Evolutionary conservation across 2,888 invertebrate species (phyloP).

Genomic region (Erebia ligea): DNA sequence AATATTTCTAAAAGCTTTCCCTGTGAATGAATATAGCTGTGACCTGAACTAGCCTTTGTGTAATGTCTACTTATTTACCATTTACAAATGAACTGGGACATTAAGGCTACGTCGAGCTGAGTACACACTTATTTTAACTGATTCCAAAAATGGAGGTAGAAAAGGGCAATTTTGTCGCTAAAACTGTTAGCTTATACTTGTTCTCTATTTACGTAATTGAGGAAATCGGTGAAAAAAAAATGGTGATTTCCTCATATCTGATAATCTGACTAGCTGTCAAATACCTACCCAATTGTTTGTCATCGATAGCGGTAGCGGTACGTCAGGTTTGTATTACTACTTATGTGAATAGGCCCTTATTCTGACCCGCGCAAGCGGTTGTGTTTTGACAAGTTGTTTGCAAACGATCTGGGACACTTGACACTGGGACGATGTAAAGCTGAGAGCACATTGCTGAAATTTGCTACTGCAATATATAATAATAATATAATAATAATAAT

Average conservation of each 20-base stretch:
- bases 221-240: too few species aligned
- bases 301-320: too few species aligned
- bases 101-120: neutral
- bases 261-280: too few species aligned
- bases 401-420: constrained; percentile 65
- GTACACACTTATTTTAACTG: neutral
- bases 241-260: too few species aligned
- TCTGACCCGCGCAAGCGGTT: constrained; percentile 47
- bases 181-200: neutral
- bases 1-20: constrained; percentile 5
- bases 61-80: neutral
- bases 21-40: neutral
- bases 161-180: too few species aligned
- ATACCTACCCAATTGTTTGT: too few species aligned
- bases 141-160: neutral
- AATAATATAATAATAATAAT: too few species aligned
- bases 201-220: neutral
- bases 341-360: constrained; percentile 10
- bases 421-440: constrained; percentile 35
- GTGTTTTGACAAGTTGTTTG: constrained; percentile 71
- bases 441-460: neutral
- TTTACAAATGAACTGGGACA: neutral
- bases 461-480: neutral
- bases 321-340: neutral
- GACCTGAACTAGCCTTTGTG: constrained; percentile 1